Percentiles rank a stretch among this genome's conserved stretches.
Conservation (phyloP, 2,888 invertebrate species). For the Axea sp. region DNA sequence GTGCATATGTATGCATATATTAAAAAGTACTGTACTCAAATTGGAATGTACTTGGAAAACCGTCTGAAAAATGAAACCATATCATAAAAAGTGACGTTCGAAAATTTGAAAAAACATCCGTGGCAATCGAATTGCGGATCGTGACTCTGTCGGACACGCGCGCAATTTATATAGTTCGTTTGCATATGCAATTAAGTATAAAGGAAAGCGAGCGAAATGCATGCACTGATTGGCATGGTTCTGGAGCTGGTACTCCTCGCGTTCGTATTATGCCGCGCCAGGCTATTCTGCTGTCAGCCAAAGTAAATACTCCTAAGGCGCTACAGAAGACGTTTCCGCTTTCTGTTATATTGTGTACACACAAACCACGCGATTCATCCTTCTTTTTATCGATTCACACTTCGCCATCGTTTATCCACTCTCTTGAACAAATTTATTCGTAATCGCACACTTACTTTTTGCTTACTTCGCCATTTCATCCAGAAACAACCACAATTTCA, state of each 20-base stretch:
- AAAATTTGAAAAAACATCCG: slow-evolving; percentile 5
- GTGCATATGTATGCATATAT: too few relatives aligned
- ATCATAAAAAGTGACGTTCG: too few relatives aligned
- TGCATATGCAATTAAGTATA: slow-evolving; percentile 67
- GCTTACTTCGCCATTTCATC: background rate
- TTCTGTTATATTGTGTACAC: slow-evolving; percentile 48
- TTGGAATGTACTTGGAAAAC: too few relatives aligned
- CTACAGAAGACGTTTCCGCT: slow-evolving; percentile 60
- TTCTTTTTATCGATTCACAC: slow-evolving; percentile 50
- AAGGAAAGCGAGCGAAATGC: slow-evolving; percentile 70
- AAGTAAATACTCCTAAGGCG: slow-evolving; percentile 58
- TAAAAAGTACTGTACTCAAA: too few relatives aligned
- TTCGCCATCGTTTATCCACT: slow-evolving; percentile 33
- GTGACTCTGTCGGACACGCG: slow-evolving; percentile 47
- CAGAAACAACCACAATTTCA: too few relatives aligned
- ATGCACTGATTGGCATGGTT: slow-evolving; percentile 67
- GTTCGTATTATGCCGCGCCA: slow-evolving; percentile 50
- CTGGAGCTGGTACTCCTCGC: slow-evolving; percentile 40
- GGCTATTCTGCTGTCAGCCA: slow-evolving; percentile 63
- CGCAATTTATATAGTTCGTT: slow-evolving; percentile 50
- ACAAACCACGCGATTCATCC: slow-evolving; percentile 42
- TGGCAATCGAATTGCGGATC: too few relatives aligned
- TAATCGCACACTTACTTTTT: slow-evolving; percentile 23
- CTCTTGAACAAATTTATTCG: slow-evolving; percentile 41
- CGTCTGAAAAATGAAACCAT: too few relatives aligned